Evolutionary conservation across 1,140 invertebrate species (phyloP), one percentile per base, ranked within the genome.

Genomic region (Habropoda laboriosa): DNA sequence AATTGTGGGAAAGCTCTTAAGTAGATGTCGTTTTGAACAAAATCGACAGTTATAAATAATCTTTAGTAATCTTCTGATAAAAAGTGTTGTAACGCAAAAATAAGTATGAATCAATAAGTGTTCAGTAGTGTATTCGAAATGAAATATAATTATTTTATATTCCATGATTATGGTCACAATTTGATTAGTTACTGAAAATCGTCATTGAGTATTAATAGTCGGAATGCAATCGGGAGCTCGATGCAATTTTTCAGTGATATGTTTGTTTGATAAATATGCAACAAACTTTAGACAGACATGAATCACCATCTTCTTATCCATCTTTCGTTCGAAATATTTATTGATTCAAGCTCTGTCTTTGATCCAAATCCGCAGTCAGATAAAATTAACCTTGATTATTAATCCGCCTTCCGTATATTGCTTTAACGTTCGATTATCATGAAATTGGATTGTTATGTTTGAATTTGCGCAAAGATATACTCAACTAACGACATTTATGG

Each of bases 271-370:
- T 42, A 55, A 66, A 42, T 21, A 38, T 42, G 13, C 40, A 32
- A 21, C 18, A n/a, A 5, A 57, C 73, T 42, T 73, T 57, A 27
- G 3, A 27, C 8, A 5, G 18, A 4, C 24, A 13, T 40, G n/a
- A 49, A 60, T 68, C 74, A 49, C 30, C 40, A 18, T 57, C 5
- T 18, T 21, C 5, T n/a, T 24, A 40, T 27, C 1, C 30, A 8
- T 30, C 18, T n/a, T 24, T 35, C 24, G 38, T 35, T 27, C 35
- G 16, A 13, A 12, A 18, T 45, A 40, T 66, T 78, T 67, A 81
- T 71, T 53, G 61, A 16, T 60, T 35, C 57, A 68, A 45, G 45
- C 4, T 21, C 7, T 3, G 32, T 57, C 51, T 83, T 21, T 49
- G 32, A 45, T 70, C 58, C 60, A 66, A 73, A 68, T 63, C 13